Evolutionary conservation across 2,113 vertebrate species (phyloP), one percentile per base, ranked within the genome.

Genomic region (Micromys minutus): DNA sequence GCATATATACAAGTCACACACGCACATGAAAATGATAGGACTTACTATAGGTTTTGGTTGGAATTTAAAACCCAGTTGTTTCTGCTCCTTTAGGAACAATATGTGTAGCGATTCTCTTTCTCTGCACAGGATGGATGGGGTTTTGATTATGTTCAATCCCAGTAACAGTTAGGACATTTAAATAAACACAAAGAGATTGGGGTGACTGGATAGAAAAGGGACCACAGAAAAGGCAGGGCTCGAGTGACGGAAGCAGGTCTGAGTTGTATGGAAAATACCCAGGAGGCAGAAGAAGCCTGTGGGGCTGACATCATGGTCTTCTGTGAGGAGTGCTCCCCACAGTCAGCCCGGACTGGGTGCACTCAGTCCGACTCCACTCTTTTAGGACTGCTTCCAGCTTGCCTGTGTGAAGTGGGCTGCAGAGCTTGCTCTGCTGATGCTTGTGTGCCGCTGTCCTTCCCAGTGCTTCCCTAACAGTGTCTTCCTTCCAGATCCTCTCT

Each of bases 401-500:
- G 75, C n/a, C 3, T 17, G 42, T 42, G 7, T 22, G 39, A 63
- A 57, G 59, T 8, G 63, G 12, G 59, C 29, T 50, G 45, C 86
- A 96, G 88, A 85, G 19, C 13, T 29, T 39, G 11, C n/a, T 90
- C 39, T 90, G 15, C 76, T 87, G 3, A 5, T 79, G 52, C 67
- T 47, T 42, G 26, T 29, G 5, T 59, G 16, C 39, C 57, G 24
- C 77, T 55, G 77, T 80, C 34, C 19, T 55, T 36, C 57, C 84
- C 52, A n/a, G 15, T 63, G 50, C 45, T 65, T 86, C 93, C 61
- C 15, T 55, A 11, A 67, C 50, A 97, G 10, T n/a, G 4, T 55
- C 39, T 85, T 89, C 91, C 84, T 89, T 31, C 42, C 45, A 80
- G 61, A 50, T 83, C 21, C 22, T 90, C 95, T 88, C 69, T 74